Percentiles rank a stretch among this genome's conserved stretches.
phyloP scores from a whole-genome alignment of 2,888 invertebrate genomes.

The Morpho helenor region DNA sequence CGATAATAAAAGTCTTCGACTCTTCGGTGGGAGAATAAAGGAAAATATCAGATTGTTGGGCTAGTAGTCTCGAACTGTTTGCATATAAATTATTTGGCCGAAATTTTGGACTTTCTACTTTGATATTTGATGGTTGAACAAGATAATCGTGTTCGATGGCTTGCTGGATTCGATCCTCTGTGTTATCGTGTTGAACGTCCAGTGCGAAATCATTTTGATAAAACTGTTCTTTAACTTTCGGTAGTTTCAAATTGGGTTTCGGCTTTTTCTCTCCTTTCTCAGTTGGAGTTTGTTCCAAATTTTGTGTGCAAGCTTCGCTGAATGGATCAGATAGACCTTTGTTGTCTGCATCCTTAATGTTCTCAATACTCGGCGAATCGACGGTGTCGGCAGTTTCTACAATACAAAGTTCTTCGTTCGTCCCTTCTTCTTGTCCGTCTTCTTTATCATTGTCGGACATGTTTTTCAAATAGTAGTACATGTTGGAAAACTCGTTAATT shows the following conservation, averaged over 20 bases:
- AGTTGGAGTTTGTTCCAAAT: constrained; percentile 53
- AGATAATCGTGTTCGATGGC: constrained; percentile 79
- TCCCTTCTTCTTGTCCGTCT: constrained; percentile 64
- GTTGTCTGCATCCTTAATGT: constrained; percentile 30
- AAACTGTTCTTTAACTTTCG: constrained; percentile 67
- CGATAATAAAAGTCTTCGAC: constrained; percentile 64
- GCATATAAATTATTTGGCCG: constrained; percentile 70
- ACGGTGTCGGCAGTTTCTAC: constrained; percentile 65
- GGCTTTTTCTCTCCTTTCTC: constrained; percentile 55
- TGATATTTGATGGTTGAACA: constrained; percentile 81
- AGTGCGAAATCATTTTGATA: constrained; percentile 70
- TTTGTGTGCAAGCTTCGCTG: constrained; percentile 70
- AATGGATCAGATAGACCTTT: constrained; percentile 56
- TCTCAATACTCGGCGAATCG: constrained; percentile 50
- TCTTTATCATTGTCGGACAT: constrained; percentile 82
- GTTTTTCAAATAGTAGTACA: constrained; percentile 92
- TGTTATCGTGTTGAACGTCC: constrained; percentile 51
- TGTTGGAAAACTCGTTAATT: constrained; percentile 92
- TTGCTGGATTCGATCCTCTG: constrained; percentile 63
- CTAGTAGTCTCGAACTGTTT: constrained; percentile 64
- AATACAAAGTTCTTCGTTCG: constrained; percentile 61
- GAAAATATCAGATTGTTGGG: constrained; percentile 66
- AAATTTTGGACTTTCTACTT: constrained; percentile 74
- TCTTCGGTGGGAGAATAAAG: constrained; percentile 75
- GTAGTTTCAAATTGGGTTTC: constrained; percentile 64